Evolutionary conservation across 2,797 vertebrate genomes (phyloP).

Genomic region (Leontocebus nigricollis): DNA sequence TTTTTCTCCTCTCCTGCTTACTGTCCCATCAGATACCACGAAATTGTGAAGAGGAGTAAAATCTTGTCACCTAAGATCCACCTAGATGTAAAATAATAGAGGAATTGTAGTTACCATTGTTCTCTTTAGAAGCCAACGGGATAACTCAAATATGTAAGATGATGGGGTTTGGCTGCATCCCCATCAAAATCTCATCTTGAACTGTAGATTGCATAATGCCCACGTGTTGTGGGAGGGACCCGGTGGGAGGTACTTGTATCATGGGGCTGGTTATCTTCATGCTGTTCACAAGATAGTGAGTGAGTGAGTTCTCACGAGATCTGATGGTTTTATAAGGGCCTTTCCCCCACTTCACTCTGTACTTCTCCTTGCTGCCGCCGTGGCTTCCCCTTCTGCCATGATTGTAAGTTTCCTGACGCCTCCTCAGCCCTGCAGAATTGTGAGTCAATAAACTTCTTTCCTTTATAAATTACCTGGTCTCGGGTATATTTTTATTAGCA

Average conservation of each 20-base stretch:
- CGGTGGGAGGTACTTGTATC: not conserved
- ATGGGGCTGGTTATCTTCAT: not conserved
- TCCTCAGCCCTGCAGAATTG: not conserved
- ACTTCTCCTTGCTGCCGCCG: not conserved
- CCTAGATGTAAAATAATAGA: not conserved
- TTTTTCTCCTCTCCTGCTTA: not conserved
- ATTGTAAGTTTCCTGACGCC: not conserved
- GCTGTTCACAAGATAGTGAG: not conserved
- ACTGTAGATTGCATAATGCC: not conserved
- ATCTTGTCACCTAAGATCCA: not conserved
- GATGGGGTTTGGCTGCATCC: not conserved
- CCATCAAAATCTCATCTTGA: not conserved
- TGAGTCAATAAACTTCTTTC: not conserved
- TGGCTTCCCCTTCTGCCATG: not conserved
- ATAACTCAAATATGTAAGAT: not conserved
- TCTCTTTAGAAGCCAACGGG: not conserved
- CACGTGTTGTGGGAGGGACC: not conserved
- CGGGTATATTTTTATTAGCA: not conserved
- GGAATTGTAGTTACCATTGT: not conserved
- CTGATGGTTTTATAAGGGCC: not conserved
- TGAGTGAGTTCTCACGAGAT: not conserved
- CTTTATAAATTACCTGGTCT: not conserved
- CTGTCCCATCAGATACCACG: not conserved
- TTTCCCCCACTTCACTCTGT: not conserved
- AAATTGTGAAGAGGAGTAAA: not conserved